Evolutionary conservation across 2,888 invertebrate species (phyloP).

Genomic region (Muschampia plurimacula): DNA sequence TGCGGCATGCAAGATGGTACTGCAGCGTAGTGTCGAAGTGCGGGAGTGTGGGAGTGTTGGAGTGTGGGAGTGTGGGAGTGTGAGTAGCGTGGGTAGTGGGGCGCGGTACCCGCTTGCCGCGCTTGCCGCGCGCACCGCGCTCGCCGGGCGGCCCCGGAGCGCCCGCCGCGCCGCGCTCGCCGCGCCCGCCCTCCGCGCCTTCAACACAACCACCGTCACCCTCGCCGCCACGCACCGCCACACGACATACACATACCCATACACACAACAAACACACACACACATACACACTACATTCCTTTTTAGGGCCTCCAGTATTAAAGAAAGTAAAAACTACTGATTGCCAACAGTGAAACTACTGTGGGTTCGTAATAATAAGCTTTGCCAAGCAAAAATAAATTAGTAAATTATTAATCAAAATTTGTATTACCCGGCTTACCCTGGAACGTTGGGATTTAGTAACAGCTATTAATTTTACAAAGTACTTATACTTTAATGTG

Average conservation of each 20-base stretch:
- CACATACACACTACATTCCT: not conserved
- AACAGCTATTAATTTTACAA: not conserved
- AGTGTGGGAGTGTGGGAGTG: no score
- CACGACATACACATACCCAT: not conserved
- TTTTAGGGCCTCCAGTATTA: not conserved
- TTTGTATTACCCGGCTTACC: not conserved
- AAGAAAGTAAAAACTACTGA: not conserved
- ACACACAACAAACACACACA: not conserved
- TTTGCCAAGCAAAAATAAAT: constrained; percentile 15
- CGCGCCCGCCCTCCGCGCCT: constrained; percentile 88
- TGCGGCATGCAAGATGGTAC: not conserved
- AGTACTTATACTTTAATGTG: not conserved
- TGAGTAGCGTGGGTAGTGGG: constrained; percentile 35
- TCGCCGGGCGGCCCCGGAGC: constrained; percentile 93
- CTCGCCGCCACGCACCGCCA: not conserved
- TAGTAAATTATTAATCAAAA: constrained; percentile 2
- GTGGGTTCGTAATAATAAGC: not conserved
- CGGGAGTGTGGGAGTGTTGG: constrained; percentile 7
- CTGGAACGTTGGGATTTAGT: not conserved
- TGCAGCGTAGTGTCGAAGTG: not conserved
- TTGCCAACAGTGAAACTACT: not conserved
- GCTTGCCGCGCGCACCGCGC: constrained; percentile 95
- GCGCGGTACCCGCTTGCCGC: constrained; percentile 94
- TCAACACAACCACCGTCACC: constrained; percentile 61
- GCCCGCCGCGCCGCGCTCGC: constrained; percentile 93